Conservation (phyloP, 2,888 invertebrate genomes). For the Corythucha ciliata region DNA sequence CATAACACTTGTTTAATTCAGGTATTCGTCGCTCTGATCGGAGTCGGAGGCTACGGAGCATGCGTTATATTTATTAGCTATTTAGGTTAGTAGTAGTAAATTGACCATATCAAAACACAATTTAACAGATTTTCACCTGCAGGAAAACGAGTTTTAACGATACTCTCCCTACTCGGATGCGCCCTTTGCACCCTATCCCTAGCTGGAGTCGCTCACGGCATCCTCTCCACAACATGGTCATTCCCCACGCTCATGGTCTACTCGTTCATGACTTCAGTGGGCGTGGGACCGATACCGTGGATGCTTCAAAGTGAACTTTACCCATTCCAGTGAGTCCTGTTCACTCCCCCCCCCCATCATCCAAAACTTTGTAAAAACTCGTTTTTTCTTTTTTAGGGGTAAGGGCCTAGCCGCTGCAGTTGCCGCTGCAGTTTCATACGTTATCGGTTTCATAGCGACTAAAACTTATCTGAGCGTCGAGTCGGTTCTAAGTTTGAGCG, state of each 20-base stretch:
- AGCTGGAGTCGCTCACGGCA: constrained; percentile 16
- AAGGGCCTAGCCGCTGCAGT: constrained; percentile 48
- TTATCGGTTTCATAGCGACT: constrained; percentile 46
- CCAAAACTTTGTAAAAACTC: neutral
- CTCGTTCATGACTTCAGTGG: constrained; percentile 43
- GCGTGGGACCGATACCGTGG: constrained; percentile 46
- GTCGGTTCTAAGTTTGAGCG: constrained; percentile 43
- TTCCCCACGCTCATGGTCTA: constrained; percentile 43
- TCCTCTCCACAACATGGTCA: constrained; percentile 42
- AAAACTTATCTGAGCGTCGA: constrained; percentile 49
- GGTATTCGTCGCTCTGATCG: constrained; percentile 46
- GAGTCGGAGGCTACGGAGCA: constrained; percentile 43
- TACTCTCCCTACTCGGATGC: constrained; percentile 44
- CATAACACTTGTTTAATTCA: constrained; percentile 37
- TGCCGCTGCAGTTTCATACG: constrained; percentile 48
- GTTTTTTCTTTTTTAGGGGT: constrained; percentile 41
- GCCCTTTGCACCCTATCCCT: constrained; percentile 33
- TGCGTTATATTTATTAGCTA: constrained; percentile 44
- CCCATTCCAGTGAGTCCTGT: constrained; percentile 46
- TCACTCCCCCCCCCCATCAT: neutral
- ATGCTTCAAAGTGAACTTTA: constrained; percentile 50
- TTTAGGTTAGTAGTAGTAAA: constrained; percentile 39
- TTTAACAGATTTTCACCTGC: neutral
- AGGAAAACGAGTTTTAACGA: constrained; percentile 44
- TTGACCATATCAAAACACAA: neutral